Evolutionary conservation across 2,113 vertebrate species (phyloP).

Genomic region (Dromiciops gliroides): DNA sequence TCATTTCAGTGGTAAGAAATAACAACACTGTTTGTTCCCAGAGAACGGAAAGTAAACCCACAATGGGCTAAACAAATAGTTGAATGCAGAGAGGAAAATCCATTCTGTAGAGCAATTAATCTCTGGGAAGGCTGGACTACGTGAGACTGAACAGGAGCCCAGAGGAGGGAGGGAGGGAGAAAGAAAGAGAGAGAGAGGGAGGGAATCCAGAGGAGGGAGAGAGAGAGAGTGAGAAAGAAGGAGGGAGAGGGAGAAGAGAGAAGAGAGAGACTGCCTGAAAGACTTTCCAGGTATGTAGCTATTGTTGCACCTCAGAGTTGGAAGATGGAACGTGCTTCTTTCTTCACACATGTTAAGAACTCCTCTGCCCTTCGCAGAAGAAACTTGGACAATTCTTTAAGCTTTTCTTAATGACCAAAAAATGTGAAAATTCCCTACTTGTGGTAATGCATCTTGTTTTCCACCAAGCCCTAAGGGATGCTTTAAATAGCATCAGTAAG

Average conservation of each 20-base stretch:
- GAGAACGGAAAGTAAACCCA: slow-evolving; percentile 30
- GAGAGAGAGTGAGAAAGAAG: background rate
- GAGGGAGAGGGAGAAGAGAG: background rate
- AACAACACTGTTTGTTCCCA: slow-evolving; percentile 31
- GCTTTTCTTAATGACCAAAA: slow-evolving; percentile 62
- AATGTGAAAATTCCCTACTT: slow-evolving; percentile 47
- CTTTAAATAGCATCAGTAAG: slow-evolving; percentile 73
- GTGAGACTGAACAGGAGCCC: background rate
- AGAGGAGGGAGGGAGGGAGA: background rate
- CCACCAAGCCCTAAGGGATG: slow-evolving; percentile 67
- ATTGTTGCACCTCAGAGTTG: background rate
- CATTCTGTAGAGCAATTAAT: slow-evolving; percentile 28
- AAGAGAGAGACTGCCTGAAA: background rate
- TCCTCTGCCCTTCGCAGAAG: slow-evolving; percentile 43
- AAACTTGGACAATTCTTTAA: slow-evolving; percentile 67
- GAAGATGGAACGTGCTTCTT: background rate
- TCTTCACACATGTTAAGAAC: background rate
- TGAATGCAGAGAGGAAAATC: slow-evolving; percentile 46
- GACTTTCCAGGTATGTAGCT: slow-evolving; percentile 49
- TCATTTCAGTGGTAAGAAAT: slow-evolving; percentile 1
- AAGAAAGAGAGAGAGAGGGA: background rate
- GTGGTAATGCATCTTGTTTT: slow-evolving; percentile 67
- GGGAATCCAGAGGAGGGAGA: background rate
- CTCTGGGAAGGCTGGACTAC: slow-evolving; percentile 46
- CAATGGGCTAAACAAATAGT: slow-evolving; percentile 6